Base-by-base conservation (phyloP, 2,797 vertebrate species). In the Sparus aurata region DNA sequence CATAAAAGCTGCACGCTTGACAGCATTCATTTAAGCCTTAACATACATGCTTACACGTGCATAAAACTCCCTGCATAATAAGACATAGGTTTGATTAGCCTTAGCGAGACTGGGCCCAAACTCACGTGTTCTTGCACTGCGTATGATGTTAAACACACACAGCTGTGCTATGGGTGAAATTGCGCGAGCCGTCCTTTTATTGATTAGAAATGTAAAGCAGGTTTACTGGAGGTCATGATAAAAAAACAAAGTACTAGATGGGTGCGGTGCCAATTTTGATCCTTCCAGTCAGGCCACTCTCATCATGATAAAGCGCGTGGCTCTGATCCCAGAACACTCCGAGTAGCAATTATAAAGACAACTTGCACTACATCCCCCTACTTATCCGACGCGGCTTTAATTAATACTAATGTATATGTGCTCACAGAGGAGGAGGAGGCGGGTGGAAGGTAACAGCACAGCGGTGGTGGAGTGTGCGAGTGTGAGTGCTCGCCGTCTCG, bases 231-330 rank as follows among this genome's bases (percentile, higher is more conserved):
- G 79, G 83, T 91, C 68, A 52, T 18, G 5, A 67, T 74, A 17
- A 17, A 65, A 79, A 89, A 83, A 86, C 64, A 86, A 90, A 88
- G 77, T 65, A 89, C 58, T 67, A 46, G 83, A 80, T 86, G 80
- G 87, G 69, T 78, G 30, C 69, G 3, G 27, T 80, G 85, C 82
- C 80, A 88, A 59, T 81, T 82, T 58, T 69, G 30, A 80, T 77
- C 57, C 49, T 77, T 83, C 72, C 82, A 88, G 84, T 85, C 61
- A 79, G 74, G 76, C 23, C 83, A 73, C 80, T 86, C 63, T 89
- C 76, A 74, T 87, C 47, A 13, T 83, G 77, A 89, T 81, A 60
- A 85, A 89, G 69, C 64, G 38, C 3, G 60, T 89, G 90, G 87
- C 83, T 77, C 66, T 58, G 62, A 85, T 87, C 90, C 84, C 76